phyloP scores from a whole-genome alignment of 2,888 invertebrate genomes.

The Conchocele bisecta region DNA sequence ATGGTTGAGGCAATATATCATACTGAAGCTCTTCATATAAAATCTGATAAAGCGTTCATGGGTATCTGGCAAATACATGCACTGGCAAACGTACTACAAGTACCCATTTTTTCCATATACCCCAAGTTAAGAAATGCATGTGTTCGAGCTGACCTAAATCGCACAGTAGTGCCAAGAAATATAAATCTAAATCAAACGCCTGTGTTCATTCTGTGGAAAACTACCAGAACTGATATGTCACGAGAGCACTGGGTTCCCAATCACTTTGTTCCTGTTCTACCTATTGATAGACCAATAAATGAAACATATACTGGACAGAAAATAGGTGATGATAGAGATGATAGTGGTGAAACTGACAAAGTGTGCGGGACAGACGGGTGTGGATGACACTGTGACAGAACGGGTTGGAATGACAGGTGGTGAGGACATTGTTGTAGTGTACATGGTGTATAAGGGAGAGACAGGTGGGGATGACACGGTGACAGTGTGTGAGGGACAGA shows the following conservation, averaged over 20 bases:
- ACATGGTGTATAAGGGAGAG: too few species aligned
- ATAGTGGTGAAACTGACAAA: too few species aligned
- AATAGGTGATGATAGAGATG: too few species aligned
- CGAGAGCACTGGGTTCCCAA: background rate
- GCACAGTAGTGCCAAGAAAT: background rate
- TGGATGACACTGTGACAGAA: too few species aligned
- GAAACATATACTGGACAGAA: too few species aligned
- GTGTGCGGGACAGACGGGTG: too few species aligned
- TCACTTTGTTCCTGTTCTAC: background rate
- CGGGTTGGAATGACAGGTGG: too few species aligned
- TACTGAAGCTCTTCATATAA: background rate
- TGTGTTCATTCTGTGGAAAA: background rate
- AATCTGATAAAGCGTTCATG: background rate
- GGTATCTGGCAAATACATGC: slow-evolving; percentile 4
- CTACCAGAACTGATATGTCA: background rate
- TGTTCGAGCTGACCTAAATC: background rate
- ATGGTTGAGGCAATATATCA: background rate
- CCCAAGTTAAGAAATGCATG: background rate
- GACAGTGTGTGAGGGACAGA: too few species aligned
- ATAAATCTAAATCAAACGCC: background rate
- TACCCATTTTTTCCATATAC: background rate
- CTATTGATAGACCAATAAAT: too few species aligned
- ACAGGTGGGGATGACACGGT: too few species aligned
- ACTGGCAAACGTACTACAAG: background rate
- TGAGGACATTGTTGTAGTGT: too few species aligned